These are phyloP conservation scores for Chlorospingus semifuscus DNA, from an alignment of 2,797 vertebrate species.

Conservation along the genomic window DNA sequence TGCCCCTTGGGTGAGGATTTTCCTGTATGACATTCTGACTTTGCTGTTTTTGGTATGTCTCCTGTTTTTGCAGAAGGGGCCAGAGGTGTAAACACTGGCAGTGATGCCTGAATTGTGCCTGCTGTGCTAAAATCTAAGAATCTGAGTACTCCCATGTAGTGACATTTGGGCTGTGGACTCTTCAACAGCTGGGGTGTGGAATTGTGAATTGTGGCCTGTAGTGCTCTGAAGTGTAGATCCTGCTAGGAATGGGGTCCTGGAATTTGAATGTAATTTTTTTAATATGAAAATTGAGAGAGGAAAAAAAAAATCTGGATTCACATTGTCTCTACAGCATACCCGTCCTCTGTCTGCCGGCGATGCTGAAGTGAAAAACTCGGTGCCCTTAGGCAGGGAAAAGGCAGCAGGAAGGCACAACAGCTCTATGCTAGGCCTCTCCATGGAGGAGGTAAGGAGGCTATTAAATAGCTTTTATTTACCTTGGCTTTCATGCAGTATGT, in stretches of 20 bases:
- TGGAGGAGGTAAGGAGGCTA: constrained; percentile 86
- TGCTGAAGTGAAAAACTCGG: constrained; percentile 77
- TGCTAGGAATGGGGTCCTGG: background rate
- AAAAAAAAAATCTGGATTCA: constrained; percentile 26
- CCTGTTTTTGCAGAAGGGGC: background rate
- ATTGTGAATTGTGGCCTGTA: constrained; percentile 3
- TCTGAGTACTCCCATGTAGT: background rate
- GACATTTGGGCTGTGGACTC: background rate
- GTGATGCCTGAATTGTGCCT: background rate
- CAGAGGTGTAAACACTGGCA: background rate
- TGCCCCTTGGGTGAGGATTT: background rate
- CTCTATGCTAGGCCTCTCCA: constrained; percentile 83
- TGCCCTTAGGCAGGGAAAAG: constrained; percentile 77
- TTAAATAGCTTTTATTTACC: background rate
- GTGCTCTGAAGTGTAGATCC: background rate
- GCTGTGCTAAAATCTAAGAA: background rate
- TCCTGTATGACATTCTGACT: background rate
- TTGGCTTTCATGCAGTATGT: background rate
- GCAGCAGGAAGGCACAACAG: constrained; percentile 72
- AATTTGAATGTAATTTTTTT: background rate
- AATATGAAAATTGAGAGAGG: background rate
- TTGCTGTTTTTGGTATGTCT: background rate
- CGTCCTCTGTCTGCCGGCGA: constrained; percentile 80
- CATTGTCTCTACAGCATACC: constrained; percentile 72
- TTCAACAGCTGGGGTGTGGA: background rate